A percentile compares a stretch with the other conserved stretches of the same genome.
These are phyloP conservation scores for Ypsolopha sequella DNA, from an alignment of 2,888 invertebrate genomes.

Conservation along the genomic window DNA sequence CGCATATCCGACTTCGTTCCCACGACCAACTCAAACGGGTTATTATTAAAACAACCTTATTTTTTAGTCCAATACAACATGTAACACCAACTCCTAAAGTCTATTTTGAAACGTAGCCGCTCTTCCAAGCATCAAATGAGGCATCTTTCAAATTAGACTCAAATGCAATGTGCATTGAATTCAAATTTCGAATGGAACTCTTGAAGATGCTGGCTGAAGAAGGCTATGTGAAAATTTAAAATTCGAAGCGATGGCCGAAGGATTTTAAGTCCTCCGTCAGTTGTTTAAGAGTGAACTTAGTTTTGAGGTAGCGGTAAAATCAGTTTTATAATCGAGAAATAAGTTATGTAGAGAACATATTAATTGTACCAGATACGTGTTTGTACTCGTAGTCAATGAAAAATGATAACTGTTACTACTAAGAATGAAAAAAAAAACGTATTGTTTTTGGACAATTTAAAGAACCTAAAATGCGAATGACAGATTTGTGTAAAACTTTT, in stretches of 20 bases:
- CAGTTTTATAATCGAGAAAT: constrained; percentile 52
- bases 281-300: constrained; percentile 49
- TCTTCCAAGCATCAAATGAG: constrained; percentile 29
- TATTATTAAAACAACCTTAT: constrained; percentile 64
- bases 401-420: background rate
- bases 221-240: constrained; percentile 47
- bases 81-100: constrained; percentile 24
- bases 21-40: constrained; percentile 66
- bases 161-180: constrained; percentile 35
- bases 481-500: too few species aligned
- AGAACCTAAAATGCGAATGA: too few species aligned
- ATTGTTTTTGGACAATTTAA: too few species aligned
- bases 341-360: constrained; percentile 43
- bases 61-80: constrained; percentile 27
- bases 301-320: constrained; percentile 53
- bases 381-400: constrained; percentile 7
- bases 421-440: background rate
- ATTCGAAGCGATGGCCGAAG: constrained; percentile 64
- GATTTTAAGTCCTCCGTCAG: constrained; percentile 60
- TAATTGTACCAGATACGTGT: constrained; percentile 46
- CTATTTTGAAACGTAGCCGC: constrained; percentile 20
- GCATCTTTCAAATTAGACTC: constrained; percentile 34
- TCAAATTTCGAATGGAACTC: constrained; percentile 26
- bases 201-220: constrained; percentile 45
- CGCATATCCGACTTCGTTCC: constrained; percentile 68